phyloP scores from a whole-genome alignment of 2,113 vertebrate genomes.

The Petroica traversi region DNA sequence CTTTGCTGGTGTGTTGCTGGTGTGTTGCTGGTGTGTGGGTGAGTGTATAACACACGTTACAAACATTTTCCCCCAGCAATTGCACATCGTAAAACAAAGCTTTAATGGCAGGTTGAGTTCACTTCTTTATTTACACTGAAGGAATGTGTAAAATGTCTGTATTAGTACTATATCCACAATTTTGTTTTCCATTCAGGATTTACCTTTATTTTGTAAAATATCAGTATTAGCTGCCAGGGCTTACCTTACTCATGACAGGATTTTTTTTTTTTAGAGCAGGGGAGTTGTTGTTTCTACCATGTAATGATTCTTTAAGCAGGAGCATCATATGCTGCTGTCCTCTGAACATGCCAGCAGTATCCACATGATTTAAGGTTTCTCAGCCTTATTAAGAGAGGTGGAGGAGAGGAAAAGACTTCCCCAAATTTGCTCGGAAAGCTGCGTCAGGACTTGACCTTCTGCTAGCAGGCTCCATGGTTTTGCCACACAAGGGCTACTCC shows the following conservation, averaged over 20 bases:
- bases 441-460: conserved; percentile 14
- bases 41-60: background rate
- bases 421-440: background rate
- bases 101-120: background rate
- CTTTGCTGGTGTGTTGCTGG: background rate
- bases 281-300: background rate
- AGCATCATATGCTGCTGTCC: background rate
- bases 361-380: background rate
- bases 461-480: background rate
- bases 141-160: background rate
- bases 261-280: background rate
- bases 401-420: background rate
- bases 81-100: background rate
- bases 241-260: background rate
- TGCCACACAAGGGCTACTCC: background rate
- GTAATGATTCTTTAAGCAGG: background rate
- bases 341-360: background rate
- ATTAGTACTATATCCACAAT: background rate
- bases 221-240: background rate
- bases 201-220: background rate
- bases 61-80: background rate
- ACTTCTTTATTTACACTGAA: background rate
- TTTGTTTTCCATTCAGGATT: background rate
- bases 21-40: background rate
- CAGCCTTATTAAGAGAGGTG: background rate